A percentile compares a stretch with the other conserved stretches of the same genome.
These are phyloP conservation scores for Achatina immaculata DNA, from an alignment of 1,140 invertebrate genomes.

Conservation along the genomic window DNA sequence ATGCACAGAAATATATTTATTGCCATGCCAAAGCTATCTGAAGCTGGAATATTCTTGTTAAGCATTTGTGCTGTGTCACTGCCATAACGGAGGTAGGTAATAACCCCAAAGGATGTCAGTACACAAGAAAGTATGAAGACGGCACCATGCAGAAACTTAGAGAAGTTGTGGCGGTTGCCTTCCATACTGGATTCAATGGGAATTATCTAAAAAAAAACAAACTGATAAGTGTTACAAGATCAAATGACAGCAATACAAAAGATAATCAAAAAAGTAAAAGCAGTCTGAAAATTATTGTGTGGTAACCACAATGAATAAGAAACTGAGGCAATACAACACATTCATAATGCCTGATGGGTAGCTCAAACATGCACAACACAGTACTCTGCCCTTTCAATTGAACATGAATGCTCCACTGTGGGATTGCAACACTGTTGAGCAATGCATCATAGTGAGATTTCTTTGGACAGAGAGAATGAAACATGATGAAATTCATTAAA, in stretches of 20 bases:
- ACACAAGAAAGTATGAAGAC: constrained; percentile 51
- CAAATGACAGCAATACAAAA: not conserved
- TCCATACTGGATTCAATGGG: constrained; percentile 70
- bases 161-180: constrained; percentile 65
- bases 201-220: constrained; percentile 55
- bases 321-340: too few species aligned
- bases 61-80: constrained; percentile 62
- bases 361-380: too few species aligned
- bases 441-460: too few species aligned
- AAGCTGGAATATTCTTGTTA: constrained; percentile 58
- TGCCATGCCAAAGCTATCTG: constrained; percentile 43
- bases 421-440: too few species aligned
- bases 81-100: constrained; percentile 67
- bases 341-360: too few species aligned
- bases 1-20: constrained; percentile 64
- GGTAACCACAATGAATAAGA: too few species aligned
- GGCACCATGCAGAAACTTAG: constrained; percentile 60
- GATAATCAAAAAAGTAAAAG: too few species aligned
- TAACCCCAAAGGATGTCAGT: constrained; percentile 60
- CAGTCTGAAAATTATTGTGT: too few species aligned
- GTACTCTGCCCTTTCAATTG: too few species aligned
- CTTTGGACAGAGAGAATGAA: too few species aligned
- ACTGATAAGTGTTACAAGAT: not conserved
- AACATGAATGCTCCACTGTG: too few species aligned
- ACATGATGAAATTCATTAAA: too few species aligned